Base-by-base conservation (phyloP, 2,888 invertebrate species). In the Cistogaster globosa region DNA sequence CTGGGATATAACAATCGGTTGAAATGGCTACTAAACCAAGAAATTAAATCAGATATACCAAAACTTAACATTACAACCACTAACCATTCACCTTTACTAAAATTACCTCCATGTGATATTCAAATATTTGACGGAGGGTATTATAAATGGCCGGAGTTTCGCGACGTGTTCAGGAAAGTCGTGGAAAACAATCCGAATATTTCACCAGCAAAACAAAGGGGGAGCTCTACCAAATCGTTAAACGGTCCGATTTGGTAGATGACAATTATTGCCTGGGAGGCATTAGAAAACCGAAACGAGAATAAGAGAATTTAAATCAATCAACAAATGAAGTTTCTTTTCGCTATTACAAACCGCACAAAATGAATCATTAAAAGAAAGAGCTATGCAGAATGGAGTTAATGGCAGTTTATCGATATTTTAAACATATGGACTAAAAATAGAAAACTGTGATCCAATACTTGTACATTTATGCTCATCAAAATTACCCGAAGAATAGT, bases 211-310 rank as follows among this genome's bases (percentile, higher is more conserved):
- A 79, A 51, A 72, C 57, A 6, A 42, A 53, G 45, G 80, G 80
- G 18, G 80, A 81, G 58, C 58, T 65, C 26, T 20, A 63, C 48
- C 42, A 80, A 51, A 67, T 67, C 11, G 67, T 80, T 14, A 36
- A n/a, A 38, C n/a, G 48, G 20, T 80, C 74, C 6, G 67, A 48
- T 16, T 55, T 79, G 26, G 58, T 48, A 11, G 62, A 69, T 26
- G 38, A 32, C 2, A 69, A 65, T 55, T 79, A 42, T 79, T 22
- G 79, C 63, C 9, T 79, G 71, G 71, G 32, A 32, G 14, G 55
- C 71, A 2, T 45, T 79, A 7, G 22, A 57, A 65, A 48, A 55
- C 22, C 18, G 79, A 9, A 65, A 16, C 20, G 65, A 72, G 48
- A 72, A 80, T 42, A n/a, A 7, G 4, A 36, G 79, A 48, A 55